Percentiles rank a stretch among this genome's conserved stretches.
phyloP scores from a whole-genome alignment of 2,888 invertebrate genomes.

The Watsonalla cultraria region DNA sequence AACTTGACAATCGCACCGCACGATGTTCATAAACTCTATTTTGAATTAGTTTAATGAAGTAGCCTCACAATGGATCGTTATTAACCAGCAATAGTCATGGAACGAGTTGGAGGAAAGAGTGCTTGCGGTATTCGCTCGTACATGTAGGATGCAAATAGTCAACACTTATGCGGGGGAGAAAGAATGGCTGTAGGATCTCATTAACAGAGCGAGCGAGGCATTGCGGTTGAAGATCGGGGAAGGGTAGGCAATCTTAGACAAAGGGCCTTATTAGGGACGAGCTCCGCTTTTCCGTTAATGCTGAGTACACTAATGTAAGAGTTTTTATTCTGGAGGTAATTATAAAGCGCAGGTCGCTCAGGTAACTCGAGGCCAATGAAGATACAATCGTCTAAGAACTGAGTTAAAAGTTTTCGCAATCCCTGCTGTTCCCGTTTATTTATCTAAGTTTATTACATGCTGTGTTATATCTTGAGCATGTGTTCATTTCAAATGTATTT shows the following conservation, averaged over 20 bases:
- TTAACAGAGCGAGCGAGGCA: conserved; percentile 46
- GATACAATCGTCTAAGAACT: no score
- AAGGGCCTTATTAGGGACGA: conserved; percentile 35
- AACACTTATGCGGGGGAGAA: conserved; percentile 8
- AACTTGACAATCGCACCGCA: background rate
- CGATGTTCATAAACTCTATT: background rate
- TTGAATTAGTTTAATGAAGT: background rate
- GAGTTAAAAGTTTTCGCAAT: no score
- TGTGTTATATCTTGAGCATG: no score
- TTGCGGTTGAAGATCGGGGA: conserved; percentile 29
- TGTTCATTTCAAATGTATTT: no score
- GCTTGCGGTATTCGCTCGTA: background rate
- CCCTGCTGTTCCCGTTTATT: no score
- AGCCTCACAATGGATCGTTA: background rate
- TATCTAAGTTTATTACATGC: no score
- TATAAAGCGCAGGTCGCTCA: background rate
- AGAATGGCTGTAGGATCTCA: conserved; percentile 45
- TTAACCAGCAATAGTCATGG: background rate
- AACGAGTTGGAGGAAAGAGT: background rate
- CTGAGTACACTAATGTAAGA: conserved; percentile 3
- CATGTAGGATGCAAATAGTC: conserved; percentile 1
- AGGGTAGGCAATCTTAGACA: conserved; percentile 23
- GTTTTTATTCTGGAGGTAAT: background rate
- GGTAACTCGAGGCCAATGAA: no score
- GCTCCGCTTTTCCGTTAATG: conserved; percentile 19